A percentile compares a stretch with the other conserved stretches of the same genome.
phyloP scores from a whole-genome alignment of 2,797 vertebrate genomes.

The Aplochiton taeniatus region DNA sequence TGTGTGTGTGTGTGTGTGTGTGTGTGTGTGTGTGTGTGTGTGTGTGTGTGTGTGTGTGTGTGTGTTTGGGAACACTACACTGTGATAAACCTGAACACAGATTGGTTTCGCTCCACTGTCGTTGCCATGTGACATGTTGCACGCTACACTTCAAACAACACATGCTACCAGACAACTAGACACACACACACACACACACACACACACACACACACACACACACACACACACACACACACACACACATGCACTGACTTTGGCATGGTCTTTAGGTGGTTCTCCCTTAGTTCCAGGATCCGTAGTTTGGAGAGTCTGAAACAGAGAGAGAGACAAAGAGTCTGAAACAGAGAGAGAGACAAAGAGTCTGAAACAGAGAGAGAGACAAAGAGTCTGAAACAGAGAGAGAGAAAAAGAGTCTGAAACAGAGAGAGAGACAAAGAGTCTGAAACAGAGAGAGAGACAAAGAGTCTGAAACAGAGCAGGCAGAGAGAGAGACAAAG shows the following conservation, averaged over 20 bases:
- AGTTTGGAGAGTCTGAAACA: constrained; percentile 92
- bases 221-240: not conserved
- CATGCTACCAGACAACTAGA: constrained; percentile 13
- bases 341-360: no score
- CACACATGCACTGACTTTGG: constrained; percentile 90
- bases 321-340: constrained; percentile 22
- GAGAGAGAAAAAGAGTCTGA: constrained; percentile 89
- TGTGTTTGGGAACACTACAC: constrained; percentile 21
- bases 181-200: constrained; percentile 9
- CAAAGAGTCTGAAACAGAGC: not conserved
- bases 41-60: not conserved
- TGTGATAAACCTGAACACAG: constrained; percentile 36
- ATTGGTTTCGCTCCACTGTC: constrained; percentile 26
- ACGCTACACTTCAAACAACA: constrained; percentile 10
- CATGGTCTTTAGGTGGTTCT: constrained; percentile 99
- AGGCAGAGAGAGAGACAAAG: not conserved
- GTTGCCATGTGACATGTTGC: not conserved
- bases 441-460: constrained; percentile 79
- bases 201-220: not conserved
- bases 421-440: constrained; percentile 77
- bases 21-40: constrained; percentile 16
- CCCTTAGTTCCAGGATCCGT: constrained; percentile 96
- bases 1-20: constrained; percentile 2
- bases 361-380: constrained; percentile 81
- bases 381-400: constrained; percentile 85